Evolutionary conservation across 2,888 invertebrate species (phyloP), one percentile per base, ranked within the genome.

Genomic region (Anaspis maculata): DNA sequence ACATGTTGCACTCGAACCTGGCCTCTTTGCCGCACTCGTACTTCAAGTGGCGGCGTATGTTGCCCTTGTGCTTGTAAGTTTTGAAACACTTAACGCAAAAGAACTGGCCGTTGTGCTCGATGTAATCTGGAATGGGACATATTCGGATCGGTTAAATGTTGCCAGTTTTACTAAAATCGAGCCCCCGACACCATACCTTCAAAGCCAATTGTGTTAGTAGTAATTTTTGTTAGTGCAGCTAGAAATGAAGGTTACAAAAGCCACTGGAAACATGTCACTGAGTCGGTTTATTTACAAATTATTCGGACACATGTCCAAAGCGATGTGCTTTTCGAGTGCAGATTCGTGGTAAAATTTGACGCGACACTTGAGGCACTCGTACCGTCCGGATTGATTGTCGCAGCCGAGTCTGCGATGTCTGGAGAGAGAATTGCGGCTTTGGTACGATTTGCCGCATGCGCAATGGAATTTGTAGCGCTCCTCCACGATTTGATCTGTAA

Each of bases 401-500:
- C 69, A 68, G 37, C 67, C 66, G 35, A 65, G 56, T 41, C 59
- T 59, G 45, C 62, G 61, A 49, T 67, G 68, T n/a, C 66, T 64
- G 29, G 61, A 61, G 19, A 68, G 45, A n/a, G 62, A 62, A 27
- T 56, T 54, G 37, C 55, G 55, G 42, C 60, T 57, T 45, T 56
- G 57, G 51, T 60, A 61, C 35, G 53, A 74, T 66, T 84, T 85
- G 36, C 79, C 79, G 59, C 85, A 85, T 43, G 68, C 69, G 64
- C 79, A 79, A 42, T 72, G 72, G 59, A 72, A 36, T 9, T 19
- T 19, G 24, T 36, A 36, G 12, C 26, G n/a, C n/a, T n/a, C n/a
- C n/a, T n/a, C n/a, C n/a, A n/a, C n/a, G n/a, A n/a, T n/a, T n/a
- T n/a, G n/a, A n/a, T n/a, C n/a, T n/a, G n/a, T n/a, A n/a, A n/a